These are phyloP conservation scores for Pachyramphus minor DNA, from an alignment of 2,113 vertebrate genomes.

Conservation along the genomic window DNA sequence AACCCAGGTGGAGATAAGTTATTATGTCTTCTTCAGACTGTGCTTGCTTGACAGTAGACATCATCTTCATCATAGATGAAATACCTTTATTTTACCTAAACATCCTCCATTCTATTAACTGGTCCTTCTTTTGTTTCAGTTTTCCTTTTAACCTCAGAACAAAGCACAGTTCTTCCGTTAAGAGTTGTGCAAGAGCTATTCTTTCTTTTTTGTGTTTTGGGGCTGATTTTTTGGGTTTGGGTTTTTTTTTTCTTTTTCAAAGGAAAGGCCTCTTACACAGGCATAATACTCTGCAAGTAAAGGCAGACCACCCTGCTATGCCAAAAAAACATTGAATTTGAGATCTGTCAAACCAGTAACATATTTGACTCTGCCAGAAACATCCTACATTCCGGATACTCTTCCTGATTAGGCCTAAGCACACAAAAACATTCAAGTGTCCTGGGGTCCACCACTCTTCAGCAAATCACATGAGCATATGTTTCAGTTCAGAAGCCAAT, in stretches of 20 bases:
- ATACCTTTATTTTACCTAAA: slow-evolving; percentile 25
- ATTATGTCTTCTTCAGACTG: slow-evolving; percentile 31
- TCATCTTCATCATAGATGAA: not conserved
- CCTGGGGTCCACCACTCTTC: not conserved
- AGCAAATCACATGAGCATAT: not conserved
- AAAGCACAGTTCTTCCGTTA: not conserved
- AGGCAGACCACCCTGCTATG: not conserved
- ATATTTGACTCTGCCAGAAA: not conserved
- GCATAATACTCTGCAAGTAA: not conserved
- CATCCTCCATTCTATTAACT: slow-evolving; percentile 7
- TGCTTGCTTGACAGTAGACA: not conserved
- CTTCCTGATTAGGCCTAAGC: not conserved
- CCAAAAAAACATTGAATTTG: not conserved
- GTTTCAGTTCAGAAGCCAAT: not conserved
- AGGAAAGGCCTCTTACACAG: not conserved
- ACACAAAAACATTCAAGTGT: not conserved
- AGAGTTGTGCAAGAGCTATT: not conserved
- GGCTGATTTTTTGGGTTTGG: no score
- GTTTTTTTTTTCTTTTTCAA: not conserved
- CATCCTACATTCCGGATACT: not conserved
- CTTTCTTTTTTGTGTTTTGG: not conserved
- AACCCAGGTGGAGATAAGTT: slow-evolving; percentile 51
- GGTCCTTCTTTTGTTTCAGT: not conserved
- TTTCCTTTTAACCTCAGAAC: not conserved
- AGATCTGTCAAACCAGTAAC: not conserved